Conservation (phyloP, 2,888 invertebrate species). For the Sipunculus nudus region DNA sequence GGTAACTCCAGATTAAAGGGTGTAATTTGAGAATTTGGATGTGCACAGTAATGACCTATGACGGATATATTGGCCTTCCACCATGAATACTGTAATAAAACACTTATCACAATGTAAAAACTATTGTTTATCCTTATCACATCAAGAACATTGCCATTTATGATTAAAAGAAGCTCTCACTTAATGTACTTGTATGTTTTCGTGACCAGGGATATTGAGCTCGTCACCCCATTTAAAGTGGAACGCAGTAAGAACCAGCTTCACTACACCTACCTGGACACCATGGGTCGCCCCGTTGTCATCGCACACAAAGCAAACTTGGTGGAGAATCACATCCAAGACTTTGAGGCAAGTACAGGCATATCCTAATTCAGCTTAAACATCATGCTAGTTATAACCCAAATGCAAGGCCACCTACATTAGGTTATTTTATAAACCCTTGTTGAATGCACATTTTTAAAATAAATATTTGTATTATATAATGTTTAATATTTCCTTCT, state of each 20-base stretch:
- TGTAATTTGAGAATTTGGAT: no score
- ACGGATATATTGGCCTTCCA: no score
- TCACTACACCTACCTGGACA: conserved; percentile 94
- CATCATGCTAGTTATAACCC: no score
- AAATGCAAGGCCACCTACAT: not conserved
- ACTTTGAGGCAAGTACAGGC: conserved; percentile 77
- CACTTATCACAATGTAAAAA: not conserved
- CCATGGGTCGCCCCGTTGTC: conserved; percentile 90
- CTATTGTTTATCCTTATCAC: not conserved
- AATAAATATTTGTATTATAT: no score
- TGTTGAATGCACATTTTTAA: no score
- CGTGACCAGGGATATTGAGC: conserved; percentile 74
- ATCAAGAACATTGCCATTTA: no score
- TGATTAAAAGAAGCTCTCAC: no score
- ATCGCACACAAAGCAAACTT: conserved; percentile 83
- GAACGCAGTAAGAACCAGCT: conserved; percentile 78
- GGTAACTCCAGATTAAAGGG: no score
- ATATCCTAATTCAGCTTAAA: not conserved
- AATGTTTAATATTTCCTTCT: no score
- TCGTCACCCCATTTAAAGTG: conserved; percentile 84
- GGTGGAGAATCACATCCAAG: conserved; percentile 95
- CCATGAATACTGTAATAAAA: no score
- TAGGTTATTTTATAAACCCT: no score
- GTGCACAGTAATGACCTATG: no score
- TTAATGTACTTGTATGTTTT: not conserved